phyloP scores from a whole-genome alignment of 2,113 vertebrate species.

The Ellobius talpinus region DNA sequence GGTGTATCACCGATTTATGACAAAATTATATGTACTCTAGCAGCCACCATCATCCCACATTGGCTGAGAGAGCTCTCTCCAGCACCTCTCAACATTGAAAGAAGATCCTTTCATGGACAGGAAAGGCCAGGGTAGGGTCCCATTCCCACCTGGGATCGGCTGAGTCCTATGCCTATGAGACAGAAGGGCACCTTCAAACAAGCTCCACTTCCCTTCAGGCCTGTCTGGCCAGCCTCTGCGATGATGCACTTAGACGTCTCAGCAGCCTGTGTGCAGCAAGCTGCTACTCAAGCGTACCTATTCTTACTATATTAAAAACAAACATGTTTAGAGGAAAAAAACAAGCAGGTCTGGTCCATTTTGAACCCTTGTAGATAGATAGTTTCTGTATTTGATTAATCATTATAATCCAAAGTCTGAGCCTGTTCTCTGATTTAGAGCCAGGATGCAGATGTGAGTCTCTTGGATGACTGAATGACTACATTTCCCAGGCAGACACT shows the following conservation, averaged over 20 bases:
- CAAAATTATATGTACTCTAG: neutral
- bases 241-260: neutral
- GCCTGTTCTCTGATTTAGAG: neutral
- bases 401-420: neutral
- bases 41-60: neutral
- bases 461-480: neutral
- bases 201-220: neutral
- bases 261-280: neutral
- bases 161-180: neutral
- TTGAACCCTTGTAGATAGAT: neutral
- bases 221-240: neutral
- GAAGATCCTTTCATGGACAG: neutral
- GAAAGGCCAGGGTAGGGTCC: neutral
- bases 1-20: neutral
- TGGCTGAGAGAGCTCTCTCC: neutral
- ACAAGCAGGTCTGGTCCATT: neutral
- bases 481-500: neutral
- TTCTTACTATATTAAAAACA: neutral
- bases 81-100: neutral
- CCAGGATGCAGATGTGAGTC: conserved; percentile 39
- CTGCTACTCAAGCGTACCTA: accelerated
- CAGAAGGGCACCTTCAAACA: neutral
- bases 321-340: neutral
- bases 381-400: neutral
- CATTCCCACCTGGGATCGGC: neutral